Evolutionary conservation across 2,888 invertebrate species (phyloP), one percentile per base, ranked within the genome.

Genomic region (Arrhopalites spinosus): DNA sequence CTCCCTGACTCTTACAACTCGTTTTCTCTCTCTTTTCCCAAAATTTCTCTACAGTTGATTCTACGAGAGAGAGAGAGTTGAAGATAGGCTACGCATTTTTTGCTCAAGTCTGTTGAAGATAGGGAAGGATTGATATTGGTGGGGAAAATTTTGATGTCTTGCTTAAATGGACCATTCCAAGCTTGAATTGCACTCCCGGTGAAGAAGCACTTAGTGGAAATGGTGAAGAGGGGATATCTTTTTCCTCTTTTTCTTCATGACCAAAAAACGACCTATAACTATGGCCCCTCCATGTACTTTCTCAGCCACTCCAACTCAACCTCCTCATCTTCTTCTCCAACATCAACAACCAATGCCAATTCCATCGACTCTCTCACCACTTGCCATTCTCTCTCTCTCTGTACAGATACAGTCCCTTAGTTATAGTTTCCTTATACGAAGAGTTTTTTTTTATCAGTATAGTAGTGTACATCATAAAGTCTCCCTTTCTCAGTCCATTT

Each of bases 81-180:
- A 29, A 13, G 29, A 13, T 20, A 23, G 13, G 63, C 53, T 53
- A n/a, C 50, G 53, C n/a, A n/a, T n/a, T 53, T 50, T 5, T 15
- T 8, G 15, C 2, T 20, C 50, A 59, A 59, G 30, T 63, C 29
- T 63, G 63, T 25, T 59, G 63, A 17, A 29, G 63, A 63, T 25
- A n/a, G n/a, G 36, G 64, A 20, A 27, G 61, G 71, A 75, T 71
- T 71, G 75, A 71, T 71, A 75, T 75, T 71, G 70, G 75, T 75
- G 75, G 71, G n/a, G 71, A 71, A 75, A 75, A 53, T 75, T 75
- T 75, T 75, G 70, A 75, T 71, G 75, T 75, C 75, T 75, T 75
- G 36, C 66, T 75, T 71, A 75, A 75, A 75, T 75, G 75, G 75
- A 71, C 75, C 75, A 75, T 75, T 75, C 56, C 66, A 66, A 66